Evolutionary conservation across 2,797 vertebrate species (phyloP).

Genomic region (Rachycentron canadum): DNA sequence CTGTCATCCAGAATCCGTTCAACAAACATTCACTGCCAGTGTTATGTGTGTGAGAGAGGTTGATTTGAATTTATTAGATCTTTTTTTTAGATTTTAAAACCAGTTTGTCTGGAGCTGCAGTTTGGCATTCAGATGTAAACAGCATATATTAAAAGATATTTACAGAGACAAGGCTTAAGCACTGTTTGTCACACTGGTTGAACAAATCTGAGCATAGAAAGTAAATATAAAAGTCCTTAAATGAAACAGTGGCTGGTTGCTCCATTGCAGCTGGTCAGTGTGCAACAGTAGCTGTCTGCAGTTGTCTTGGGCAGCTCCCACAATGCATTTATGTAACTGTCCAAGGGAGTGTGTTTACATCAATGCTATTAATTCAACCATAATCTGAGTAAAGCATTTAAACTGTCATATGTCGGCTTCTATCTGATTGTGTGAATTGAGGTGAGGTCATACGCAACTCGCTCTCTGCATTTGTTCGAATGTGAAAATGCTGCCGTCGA

Average conservation of each 20-base stretch:
- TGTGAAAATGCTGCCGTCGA: neutral
- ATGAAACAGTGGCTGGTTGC: neutral
- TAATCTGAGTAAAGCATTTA: slow-evolving; percentile 39
- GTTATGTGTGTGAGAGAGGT: slow-evolving; percentile 7
- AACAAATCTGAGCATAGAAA: neutral
- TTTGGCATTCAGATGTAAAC: slow-evolving; percentile 23
- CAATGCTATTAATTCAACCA: slow-evolving; percentile 24
- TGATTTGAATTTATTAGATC: slow-evolving; percentile 9
- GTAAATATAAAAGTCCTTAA: neutral
- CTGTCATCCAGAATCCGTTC: slow-evolving; percentile 13
- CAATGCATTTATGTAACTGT: neutral
- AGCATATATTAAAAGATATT: slow-evolving; percentile 2
- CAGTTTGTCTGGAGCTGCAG: slow-evolving; percentile 9
- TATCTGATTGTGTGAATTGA: slow-evolving; percentile 48
- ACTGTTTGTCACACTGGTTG: neutral
- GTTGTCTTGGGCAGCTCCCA: neutral
- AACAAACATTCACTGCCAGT: neutral
- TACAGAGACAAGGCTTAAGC: neutral
- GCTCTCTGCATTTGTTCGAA: neutral
- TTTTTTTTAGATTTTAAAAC: slow-evolving; percentile 15
- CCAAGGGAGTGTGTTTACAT: slow-evolving; percentile 21
- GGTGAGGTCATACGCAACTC: slow-evolving; percentile 1
- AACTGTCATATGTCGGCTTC: slow-evolving; percentile 32
- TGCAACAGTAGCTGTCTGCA: neutral
- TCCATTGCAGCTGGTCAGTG: neutral